Base-by-base conservation (phyloP, 1,140 invertebrate genomes). In the Drosophila kurseongensis region DNA sequence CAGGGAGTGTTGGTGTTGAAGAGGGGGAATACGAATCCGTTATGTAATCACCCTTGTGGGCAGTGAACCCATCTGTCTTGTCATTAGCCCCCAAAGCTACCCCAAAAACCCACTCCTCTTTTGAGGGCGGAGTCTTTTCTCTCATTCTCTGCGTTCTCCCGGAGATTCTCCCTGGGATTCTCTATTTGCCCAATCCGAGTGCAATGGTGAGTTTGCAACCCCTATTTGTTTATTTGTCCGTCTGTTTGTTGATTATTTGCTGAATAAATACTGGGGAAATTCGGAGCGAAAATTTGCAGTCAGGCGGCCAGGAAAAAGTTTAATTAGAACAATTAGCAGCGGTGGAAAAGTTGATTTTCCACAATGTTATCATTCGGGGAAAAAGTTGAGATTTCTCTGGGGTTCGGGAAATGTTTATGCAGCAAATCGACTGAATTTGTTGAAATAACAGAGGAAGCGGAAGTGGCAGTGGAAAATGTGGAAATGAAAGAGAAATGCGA, bases 381-480 rank as follows among this genome's bases (percentile, higher is more conserved):
- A 50, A 76, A 88, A 83, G 68, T 80, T 82, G 78, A 57, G 27
- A 40, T 73, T 40, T 38, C 35, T 44, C 23, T 36, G 14, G 14
- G 50, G 16, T 4, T 13, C 10, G 48, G 10, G 40, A 66, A 83
- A 84, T 89, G 78, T 90, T 90, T 90, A 86, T 85, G 75, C 81
- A 90, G 86, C 86, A 90, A 90, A 90, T 90, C 86, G 86, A 90
- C 86, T 90, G 81, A 90, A 90, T 90, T 90, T 90, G 86, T 90
- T 90, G 69, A 80, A 90, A 90, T 85, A 90, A 90, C 86, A 90
- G 9, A 54, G 29, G 27, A 14, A 29, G 48, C 16, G 45, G 45
- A 58, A 41, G 51, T 40, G 54, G 63, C 58, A 74, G 72, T 66
- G 65, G 63, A 59, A 77, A 41, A 51, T 44, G 42, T 44, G 44